Base-by-base conservation (phyloP, 2,888 invertebrate genomes). In the Cylindroiulus punctatus region DNA sequence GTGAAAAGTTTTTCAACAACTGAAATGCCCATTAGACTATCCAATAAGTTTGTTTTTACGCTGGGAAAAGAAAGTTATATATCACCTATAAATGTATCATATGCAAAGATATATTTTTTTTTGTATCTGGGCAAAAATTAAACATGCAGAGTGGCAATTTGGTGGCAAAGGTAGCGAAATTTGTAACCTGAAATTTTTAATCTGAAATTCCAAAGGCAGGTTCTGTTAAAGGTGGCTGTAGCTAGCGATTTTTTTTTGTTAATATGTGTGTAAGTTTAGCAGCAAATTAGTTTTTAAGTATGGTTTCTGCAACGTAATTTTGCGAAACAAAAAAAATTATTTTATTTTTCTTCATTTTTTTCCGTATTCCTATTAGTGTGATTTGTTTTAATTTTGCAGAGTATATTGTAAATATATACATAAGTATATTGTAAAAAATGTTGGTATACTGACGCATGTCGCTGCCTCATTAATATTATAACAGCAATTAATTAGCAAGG, bases 291-390 rank as follows among this genome's bases (percentile, higher is more conserved):
- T 47, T 65, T 65, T 65, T 65, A 22, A 22, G 22, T 65, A 65
- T 26, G 65, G 22, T 65, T 65, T 65, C 22, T 22, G 65, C 65
- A 65, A 26, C 10, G 26, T 65, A 0, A 12, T 26, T 5, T 65
- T 65, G 65, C 26, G 65, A 65, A 65, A 22, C 65, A 65, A 65
- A 65, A 65, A 65, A 65, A 65, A 65, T 57, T n/a, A 57, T 65
- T 65, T 22, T 65, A 65, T 65, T 65, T 65, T 65, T 65, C 26
- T 65, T 65, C 26, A 7, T 22, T n/a, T 22, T 26, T 19, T 36
- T 7, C 36, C 36, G 7, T 36, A 19, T 4, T 19, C 19, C 17
- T 19, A 52, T 52, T 52, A 17, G 17, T 52, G 52, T 52, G 52
- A 52, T 52, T 17, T 52, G 52, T 52, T 17, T 52, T 52, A 17